These are phyloP conservation scores for Troides helena DNA, from an alignment of 2,888 invertebrate genomes.

Conservation along the genomic window DNA sequence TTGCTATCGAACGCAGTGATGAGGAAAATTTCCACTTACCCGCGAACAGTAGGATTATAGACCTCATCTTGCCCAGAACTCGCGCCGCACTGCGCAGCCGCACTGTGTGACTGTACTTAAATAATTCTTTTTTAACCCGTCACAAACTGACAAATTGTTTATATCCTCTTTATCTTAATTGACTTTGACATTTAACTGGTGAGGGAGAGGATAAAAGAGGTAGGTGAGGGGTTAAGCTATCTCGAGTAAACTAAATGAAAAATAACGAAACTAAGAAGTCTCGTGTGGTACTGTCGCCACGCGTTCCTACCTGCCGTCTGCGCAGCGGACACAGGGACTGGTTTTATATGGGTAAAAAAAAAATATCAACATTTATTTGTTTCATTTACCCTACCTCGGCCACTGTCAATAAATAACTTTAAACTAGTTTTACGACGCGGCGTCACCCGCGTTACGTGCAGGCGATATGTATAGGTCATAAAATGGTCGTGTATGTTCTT, in stretches of 20 bases:
- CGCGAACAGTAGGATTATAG: constrained; percentile 5
- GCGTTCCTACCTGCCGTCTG: background rate
- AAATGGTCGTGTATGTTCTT: too few species aligned
- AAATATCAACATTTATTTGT: too few species aligned
- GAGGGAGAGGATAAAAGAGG: too few species aligned
- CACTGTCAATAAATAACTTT: too few species aligned
- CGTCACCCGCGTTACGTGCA: too few species aligned
- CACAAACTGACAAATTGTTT: constrained; percentile 8
- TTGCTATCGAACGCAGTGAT: too few species aligned
- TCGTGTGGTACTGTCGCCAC: background rate
- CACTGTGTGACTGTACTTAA: background rate
- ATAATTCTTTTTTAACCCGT: constrained; percentile 9
- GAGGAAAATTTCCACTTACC: constrained; percentile 11
- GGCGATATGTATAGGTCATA: too few species aligned
- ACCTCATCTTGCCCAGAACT: constrained; percentile 7
- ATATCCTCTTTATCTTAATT: constrained; percentile 22
- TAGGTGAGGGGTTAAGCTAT: background rate
- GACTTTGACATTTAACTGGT: constrained; percentile 12
- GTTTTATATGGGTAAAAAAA: background rate
- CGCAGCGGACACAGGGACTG: constrained; percentile 10
- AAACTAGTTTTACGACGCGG: too few species aligned
- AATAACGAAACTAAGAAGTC: background rate
- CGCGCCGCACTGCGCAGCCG: background rate
- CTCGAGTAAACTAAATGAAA: constrained; percentile 7
- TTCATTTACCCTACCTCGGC: too few species aligned